Evolutionary conservation across 1,140 invertebrate genomes (phyloP).

Genomic region (Laupala kohalensis): DNA sequence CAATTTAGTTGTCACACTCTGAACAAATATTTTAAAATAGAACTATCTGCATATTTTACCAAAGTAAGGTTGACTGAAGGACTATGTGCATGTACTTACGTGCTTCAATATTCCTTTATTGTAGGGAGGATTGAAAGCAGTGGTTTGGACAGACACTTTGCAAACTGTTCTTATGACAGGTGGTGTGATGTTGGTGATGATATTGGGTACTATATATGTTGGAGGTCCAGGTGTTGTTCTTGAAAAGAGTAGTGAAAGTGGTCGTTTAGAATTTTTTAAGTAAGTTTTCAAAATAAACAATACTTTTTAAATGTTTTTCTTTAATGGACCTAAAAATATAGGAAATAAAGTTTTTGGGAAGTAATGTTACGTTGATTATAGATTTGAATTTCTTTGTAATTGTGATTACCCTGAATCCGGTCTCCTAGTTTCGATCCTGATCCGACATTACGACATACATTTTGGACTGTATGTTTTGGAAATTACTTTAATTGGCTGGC

Average conservation of each 20-base stretch:
- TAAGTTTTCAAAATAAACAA: conserved; percentile 2
- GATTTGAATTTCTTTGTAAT: too few relatives aligned
- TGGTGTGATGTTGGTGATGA: conserved; percentile 50
- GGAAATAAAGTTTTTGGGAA: too few relatives aligned
- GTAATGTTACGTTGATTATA: too few relatives aligned
- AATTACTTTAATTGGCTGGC: conserved; percentile 71
- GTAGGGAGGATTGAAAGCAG: conserved; percentile 73
- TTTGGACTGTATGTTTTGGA: conserved; percentile 68
- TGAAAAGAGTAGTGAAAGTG: conserved; percentile 25
- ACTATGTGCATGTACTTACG: not conserved
- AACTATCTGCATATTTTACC: not conserved
- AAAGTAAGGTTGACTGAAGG: too few relatives aligned
- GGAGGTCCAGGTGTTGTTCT: conserved; percentile 53
- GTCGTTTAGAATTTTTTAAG: conserved; percentile 23
- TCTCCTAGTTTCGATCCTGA: conserved; percentile 57
- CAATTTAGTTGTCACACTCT: too few relatives aligned
- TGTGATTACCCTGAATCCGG: too few relatives aligned
- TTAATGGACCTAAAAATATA: too few relatives aligned
- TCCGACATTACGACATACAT: conserved; percentile 63
- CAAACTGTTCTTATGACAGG: conserved; percentile 65
- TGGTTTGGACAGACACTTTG: conserved; percentile 76
- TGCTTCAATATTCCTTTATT: not conserved
- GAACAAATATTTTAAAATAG: not conserved
- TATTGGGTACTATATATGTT: conserved; percentile 47
- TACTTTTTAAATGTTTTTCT: not conserved